Conservation (phyloP, 2,888 invertebrate genomes). For the Itoplectis maculator region DNA sequence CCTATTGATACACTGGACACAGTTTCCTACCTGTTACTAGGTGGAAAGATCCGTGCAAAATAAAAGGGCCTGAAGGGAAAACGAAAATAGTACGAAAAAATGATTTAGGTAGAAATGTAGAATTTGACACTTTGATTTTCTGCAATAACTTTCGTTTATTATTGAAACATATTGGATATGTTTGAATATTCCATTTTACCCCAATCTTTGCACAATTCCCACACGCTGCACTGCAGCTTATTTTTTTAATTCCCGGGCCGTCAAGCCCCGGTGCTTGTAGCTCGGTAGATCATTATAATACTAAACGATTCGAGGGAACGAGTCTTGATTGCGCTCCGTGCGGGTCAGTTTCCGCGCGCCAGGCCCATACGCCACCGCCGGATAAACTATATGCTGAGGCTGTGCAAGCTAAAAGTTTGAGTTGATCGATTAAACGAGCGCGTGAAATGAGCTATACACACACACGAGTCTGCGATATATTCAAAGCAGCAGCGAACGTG, state of each 20-base stretch:
- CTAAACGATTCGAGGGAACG: conserved; percentile 72
- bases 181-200: not conserved
- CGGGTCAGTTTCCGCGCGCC: conserved; percentile 5
- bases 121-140: no score
- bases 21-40: conserved; percentile 11
- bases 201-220: not conserved
- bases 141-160: no score
- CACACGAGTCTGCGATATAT: not conserved
- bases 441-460: conserved; percentile 33
- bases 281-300: conserved; percentile 74
- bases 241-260: conserved; percentile 65
- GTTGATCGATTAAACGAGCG: conserved; percentile 48
- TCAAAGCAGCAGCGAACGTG: conserved; percentile 44
- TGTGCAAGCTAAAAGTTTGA: conserved; percentile 21
- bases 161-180: no score
- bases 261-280: conserved; percentile 11
- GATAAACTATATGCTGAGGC: not conserved
- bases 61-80: not conserved
- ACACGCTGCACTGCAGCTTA: conserved; percentile 14
- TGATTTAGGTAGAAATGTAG: not conserved
- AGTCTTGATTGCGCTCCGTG: conserved; percentile 50
- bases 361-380: not conserved
- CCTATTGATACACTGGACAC: no score
- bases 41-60: not conserved
- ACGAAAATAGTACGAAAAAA: not conserved